Conservation (phyloP, 2,113 vertebrate species). For the Malurus alboscapulatus region DNA sequence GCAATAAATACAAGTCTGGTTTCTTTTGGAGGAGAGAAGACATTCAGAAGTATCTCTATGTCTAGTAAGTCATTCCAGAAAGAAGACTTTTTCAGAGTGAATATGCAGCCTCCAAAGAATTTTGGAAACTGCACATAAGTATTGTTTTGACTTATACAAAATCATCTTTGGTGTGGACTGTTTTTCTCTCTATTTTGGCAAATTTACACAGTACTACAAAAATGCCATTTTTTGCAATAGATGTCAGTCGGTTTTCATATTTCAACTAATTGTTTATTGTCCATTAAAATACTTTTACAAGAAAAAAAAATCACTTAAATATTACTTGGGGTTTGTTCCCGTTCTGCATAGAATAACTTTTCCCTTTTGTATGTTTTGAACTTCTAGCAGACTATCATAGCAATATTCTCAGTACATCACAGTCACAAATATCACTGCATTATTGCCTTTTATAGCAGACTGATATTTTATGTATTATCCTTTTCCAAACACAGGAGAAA, state of each 20-base stretch:
- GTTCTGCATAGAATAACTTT: neutral
- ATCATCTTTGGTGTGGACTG: neutral
- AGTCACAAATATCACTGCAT: neutral
- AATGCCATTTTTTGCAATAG: neutral
- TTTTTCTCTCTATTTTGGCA: neutral
- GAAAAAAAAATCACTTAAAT: neutral
- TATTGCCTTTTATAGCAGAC: neutral
- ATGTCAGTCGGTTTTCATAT: neutral
- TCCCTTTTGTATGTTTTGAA: neutral
- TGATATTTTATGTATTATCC: neutral
- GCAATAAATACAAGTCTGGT: neutral
- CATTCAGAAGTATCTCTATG: neutral
- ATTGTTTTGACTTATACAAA: neutral
- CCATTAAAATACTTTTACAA: neutral
- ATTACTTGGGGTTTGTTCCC: neutral
- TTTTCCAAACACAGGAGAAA: slow-evolving; percentile 33
- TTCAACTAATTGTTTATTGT: neutral
- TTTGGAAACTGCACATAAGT: neutral
- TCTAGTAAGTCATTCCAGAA: neutral
- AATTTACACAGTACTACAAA: neutral
- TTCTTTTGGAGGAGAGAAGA: neutral
- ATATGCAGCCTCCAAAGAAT: neutral
- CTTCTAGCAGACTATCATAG: neutral
- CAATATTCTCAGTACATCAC: neutral
- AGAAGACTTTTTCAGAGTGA: neutral